A percentile compares a stretch with the other conserved stretches of the same genome.
Evolutionary conservation across 2,888 invertebrate genomes (phyloP).

Genomic region (Amblyteles armatorius): DNA sequence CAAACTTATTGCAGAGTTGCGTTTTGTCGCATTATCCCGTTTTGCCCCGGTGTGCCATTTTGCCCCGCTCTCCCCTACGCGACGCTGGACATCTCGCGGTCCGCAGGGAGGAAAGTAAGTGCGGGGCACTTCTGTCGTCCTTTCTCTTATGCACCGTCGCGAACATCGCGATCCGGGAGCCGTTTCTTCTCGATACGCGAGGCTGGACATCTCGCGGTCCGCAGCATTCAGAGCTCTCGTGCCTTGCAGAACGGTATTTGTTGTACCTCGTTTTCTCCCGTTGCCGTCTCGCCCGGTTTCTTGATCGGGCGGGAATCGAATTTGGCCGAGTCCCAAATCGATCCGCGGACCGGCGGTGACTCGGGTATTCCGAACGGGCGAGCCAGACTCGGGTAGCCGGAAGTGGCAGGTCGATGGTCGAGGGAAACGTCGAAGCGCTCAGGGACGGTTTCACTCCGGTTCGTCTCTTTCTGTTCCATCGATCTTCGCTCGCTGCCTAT

Average conservation of each 20-base stretch:
- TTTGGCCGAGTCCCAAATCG: slow-evolving; percentile 78
- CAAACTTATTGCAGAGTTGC: too few species aligned
- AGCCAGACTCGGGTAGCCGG: slow-evolving; percentile 30
- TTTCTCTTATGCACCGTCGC: slow-evolving; percentile 8
- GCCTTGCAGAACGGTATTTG: background rate
- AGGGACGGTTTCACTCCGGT: slow-evolving; percentile 23
- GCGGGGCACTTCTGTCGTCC: slow-evolving; percentile 27
- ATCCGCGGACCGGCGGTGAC: slow-evolving; percentile 66
- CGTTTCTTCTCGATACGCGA: slow-evolving; percentile 10
- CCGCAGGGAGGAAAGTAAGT: slow-evolving; percentile 24
- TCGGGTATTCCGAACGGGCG: slow-evolving; percentile 7
- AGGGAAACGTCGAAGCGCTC: slow-evolving; percentile 50
- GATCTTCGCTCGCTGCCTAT: slow-evolving; percentile 8
- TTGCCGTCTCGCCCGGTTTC: background rate
- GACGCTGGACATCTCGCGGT: background rate
- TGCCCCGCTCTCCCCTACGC: background rate
- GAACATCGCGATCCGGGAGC: slow-evolving; percentile 28
- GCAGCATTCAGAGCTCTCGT: background rate
- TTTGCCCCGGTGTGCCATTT: too few species aligned
- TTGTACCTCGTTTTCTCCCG: background rate
- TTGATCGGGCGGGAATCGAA: slow-evolving; percentile 73
- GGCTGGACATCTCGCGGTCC: background rate
- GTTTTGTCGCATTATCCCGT: too few species aligned
- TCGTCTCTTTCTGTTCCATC: background rate
- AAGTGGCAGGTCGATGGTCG: slow-evolving; percentile 64